Conservation (phyloP, 1,140 invertebrate genomes). For the Armadillidium nasatum region DNA sequence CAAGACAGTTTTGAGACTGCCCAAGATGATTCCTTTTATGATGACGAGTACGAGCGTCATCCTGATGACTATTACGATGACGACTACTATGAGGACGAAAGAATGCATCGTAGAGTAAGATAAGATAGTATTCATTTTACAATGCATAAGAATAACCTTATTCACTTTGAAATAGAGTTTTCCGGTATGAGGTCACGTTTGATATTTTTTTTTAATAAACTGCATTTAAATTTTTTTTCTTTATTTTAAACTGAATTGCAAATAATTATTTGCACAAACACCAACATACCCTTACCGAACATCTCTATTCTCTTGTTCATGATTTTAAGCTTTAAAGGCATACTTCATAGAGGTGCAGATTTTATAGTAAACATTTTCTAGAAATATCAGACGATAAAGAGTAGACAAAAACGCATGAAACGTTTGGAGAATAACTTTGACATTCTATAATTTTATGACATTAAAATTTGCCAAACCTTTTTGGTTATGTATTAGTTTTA, state of each 20-base stretch:
- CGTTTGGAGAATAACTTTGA: too few species aligned
- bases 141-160: neutral
- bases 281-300: neutral
- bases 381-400: too few species aligned
- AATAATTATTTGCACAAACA: neutral
- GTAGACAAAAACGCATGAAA: too few species aligned
- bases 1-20: constrained; percentile 44
- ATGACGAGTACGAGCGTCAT: constrained; percentile 32
- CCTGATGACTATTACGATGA: constrained; percentile 39
- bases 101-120: constrained; percentile 14
- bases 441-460: too few species aligned
- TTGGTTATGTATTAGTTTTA: too few species aligned
- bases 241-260: neutral
- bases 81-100: constrained; percentile 35
- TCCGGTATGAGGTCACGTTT: neutral
- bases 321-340: too few species aligned
- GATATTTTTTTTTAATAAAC: neutral
- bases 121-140: neutral
- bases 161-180: neutral
- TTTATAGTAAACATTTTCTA: too few species aligned
- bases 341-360: too few species aligned
- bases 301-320: neutral
- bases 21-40: constrained; percentile 38
- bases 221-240: neutral
- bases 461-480: too few species aligned